These are phyloP conservation scores for Sphyrna mokarran DNA, from an alignment of 2,113 vertebrate species.

Conservation along the genomic window DNA sequence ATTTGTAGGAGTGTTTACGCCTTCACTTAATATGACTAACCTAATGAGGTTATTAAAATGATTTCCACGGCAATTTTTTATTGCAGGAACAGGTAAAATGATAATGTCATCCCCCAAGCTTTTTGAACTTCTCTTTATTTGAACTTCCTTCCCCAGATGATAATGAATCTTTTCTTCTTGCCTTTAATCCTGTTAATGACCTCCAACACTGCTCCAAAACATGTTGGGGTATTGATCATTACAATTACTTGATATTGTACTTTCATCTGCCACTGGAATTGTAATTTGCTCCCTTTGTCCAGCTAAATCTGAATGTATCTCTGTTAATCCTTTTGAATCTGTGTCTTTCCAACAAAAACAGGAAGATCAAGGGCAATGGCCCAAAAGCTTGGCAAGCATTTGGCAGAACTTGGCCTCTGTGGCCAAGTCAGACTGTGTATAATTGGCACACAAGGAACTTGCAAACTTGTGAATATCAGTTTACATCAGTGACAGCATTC, in stretches of 20 bases:
- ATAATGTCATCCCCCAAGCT: not conserved
- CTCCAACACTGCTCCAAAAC: not conserved
- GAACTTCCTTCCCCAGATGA: not conserved
- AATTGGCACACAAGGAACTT: too few relatives aligned
- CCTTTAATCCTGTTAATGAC: not conserved
- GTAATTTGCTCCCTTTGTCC: not conserved
- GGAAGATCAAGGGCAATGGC: not conserved
- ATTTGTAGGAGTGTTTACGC: not conserved
- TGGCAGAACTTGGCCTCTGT: not conserved
- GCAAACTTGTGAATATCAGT: not conserved
- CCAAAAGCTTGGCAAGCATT: not conserved
- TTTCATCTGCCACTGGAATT: not conserved
- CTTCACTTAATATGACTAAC: not conserved
- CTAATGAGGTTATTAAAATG: not conserved
- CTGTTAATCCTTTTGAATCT: not conserved
- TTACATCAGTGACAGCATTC: not conserved
- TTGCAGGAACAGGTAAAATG: not conserved
- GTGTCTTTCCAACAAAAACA: not conserved
- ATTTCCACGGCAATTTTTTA: not conserved
- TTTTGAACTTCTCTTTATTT: not conserved
- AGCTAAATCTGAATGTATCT: not conserved
- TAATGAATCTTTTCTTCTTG: not conserved
- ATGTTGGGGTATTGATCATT: not conserved
- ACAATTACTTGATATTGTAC: not conserved
- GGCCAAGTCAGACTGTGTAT: too few relatives aligned